Base-by-base conservation (phyloP, 1,140 invertebrate genomes). In the Galendromus occidentalis region DNA sequence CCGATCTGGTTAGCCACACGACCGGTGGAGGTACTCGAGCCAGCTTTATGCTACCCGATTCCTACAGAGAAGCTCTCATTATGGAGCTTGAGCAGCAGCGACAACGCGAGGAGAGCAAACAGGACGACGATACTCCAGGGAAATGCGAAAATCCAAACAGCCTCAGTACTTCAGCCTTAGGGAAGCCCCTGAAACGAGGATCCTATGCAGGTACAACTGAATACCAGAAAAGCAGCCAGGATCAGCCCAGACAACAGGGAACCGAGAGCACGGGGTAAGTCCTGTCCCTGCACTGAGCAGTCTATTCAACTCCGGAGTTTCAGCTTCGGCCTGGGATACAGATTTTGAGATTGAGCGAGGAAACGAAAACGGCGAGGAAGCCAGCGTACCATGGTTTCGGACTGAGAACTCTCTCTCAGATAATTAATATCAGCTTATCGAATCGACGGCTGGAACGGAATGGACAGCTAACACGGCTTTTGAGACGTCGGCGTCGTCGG, bases 141-240 rank as follows among this genome's bases (percentile, higher is more conserved):
- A 33, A 33, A 29, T 25, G 25, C 25, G 22, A 17, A 14, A 59
- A 59, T 59, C 51, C 51, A 25, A 59, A 59, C 22, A 59, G 51
- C 51, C 51, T 59, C 33, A 59, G 51, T 33, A 59, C 51, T 59
- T 59, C 22, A 59, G 51, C 51, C 51, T 20, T 59, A 59, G 51
- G 51, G 22, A 59, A 59, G 22, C 51, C 51, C 51, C 14, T 59
- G 17, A 59, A 59, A 33, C 14, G 51, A 33, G 51, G 51, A 25
- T 59, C 51, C 25, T 59, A 59, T 59, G 51, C 51, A 59, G 51
- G 51, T 29, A 59, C 51, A 12, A 59, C 51, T 22, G 51, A 59
- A 22, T 59, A 29, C 22, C 51, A 59, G 20, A 59, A 59, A 22
- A 59, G 33, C 22, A 59, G 25, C 33, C 51, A 59, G 22, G 33